Evolutionary conservation across 1,140 invertebrate species (phyloP).

Genomic region (Euglossa dilemma): DNA sequence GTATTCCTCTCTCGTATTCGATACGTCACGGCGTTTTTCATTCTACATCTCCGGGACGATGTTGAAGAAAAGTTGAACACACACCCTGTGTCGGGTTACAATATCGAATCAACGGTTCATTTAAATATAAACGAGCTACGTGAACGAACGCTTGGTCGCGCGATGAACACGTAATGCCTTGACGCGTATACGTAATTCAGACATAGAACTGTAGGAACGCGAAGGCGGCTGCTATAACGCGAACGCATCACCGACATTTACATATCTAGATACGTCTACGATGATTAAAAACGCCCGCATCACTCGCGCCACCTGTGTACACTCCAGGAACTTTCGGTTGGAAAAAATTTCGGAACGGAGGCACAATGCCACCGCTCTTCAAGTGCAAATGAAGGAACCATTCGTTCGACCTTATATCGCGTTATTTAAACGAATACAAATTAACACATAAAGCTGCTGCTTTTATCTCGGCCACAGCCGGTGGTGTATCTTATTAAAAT

Average conservation of each 20-base stretch:
- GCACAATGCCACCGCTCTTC: too few species aligned
- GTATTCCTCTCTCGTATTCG: slow-evolving; percentile 44
- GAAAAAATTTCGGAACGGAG: not conserved
- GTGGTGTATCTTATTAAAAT: not conserved
- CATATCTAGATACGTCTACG: slow-evolving; percentile 56
- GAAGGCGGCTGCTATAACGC: not conserved
- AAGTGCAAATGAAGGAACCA: not conserved
- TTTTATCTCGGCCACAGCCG: not conserved
- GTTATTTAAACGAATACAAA: slow-evolving; percentile 19
- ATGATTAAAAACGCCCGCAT: slow-evolving; percentile 43
- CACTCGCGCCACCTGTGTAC: not conserved
- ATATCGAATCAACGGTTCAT: slow-evolving; percentile 65
- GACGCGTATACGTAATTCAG: slow-evolving; percentile 53
- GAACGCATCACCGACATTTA: slow-evolving; percentile 40
- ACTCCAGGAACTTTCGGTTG: not conserved
- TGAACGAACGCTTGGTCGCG: slow-evolving; percentile 54
- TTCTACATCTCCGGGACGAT: not conserved
- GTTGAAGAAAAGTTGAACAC: slow-evolving; percentile 38
- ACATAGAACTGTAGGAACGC: slow-evolving; percentile 4
- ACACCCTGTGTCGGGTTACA: slow-evolving; percentile 18
- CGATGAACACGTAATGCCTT: slow-evolving; percentile 59
- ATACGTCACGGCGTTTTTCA: slow-evolving; percentile 7
- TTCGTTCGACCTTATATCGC: not conserved
- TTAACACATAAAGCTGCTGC: not conserved
- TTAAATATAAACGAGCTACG: slow-evolving; percentile 68